Evolutionary conservation across 1,140 invertebrate species (phyloP), one percentile per base, ranked within the genome.

Genomic region (Caerostris darwini): DNA sequence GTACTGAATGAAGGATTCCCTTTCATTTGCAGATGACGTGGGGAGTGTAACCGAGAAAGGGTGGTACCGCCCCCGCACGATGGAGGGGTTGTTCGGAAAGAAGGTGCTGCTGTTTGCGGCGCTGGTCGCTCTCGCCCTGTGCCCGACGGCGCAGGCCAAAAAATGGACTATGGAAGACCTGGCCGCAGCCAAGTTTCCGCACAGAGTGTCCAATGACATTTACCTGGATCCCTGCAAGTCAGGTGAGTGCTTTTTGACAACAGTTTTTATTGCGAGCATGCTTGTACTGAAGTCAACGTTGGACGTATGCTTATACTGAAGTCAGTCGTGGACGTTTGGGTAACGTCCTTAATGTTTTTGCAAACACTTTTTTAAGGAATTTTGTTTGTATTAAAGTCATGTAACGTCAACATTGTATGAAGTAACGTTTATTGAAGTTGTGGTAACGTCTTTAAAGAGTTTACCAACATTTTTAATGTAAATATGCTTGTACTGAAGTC

Each of bases 161-260:
- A 93, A 97, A 95, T 98, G 97, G 95, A 97, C 97, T 88, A 96
- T 97, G 95, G 97, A 98, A 56, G 97, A 98, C 95, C 95, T 98
- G 86, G 95, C 98, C 94, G 96, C 96, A 83, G 96, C 96, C 57
- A 96, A 96, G 94, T 98, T 97, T 95, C 97, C 97, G 14, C 96
- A 96, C 19, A 97, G 97, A 95, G 97, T 97, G 61, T 98, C 97
- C 58, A 97, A 97, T 95, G 98, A 98, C 96, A 95, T 98, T 86
- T 98, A 98, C 96, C 96, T 98, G 96, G 98, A 98, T 96, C 97
- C 98, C 94, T 98, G 98, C 92, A 96, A 96, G 94, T 95, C 95
- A 67, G 95, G 95, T 96, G 87, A 95, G 94, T 96, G 34, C 34
- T 34, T 34, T n/a, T 34, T 34, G 34, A 34, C 34, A 34, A 34